Evolutionary conservation across 1,140 invertebrate genomes (phyloP), one percentile per base, ranked within the genome.

Genomic region (Leptinotarsa lineolata): DNA sequence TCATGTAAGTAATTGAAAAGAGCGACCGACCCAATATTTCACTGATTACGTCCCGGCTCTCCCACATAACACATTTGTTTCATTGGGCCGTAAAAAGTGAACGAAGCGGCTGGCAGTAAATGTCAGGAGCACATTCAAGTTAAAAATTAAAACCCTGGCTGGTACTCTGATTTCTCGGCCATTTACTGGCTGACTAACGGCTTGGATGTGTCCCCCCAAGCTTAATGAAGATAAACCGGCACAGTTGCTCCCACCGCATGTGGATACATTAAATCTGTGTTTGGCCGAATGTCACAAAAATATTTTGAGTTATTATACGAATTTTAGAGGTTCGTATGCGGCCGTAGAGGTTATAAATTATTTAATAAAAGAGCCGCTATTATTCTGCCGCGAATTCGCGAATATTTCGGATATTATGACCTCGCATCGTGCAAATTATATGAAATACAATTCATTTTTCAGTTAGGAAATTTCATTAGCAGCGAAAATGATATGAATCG

Each of bases 191-290:
- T 81, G 80, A 81, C 78, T 79, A 80, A 81, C 80, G 79, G 76
- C 76, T 73, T 68, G 74, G 73, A 74, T 69, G 69, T 70, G 70
- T 72, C 75, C 75, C 72, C 74, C 72, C 68, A 61, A 71, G 68
- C 77, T 70, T 78, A 81, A 80, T 81, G 80, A 81, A 81, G 79
- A 81, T 80, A 80, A 78, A 81, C 78, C 61, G 73, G 46, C 74
- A 68, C 80, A 76, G 77, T 80, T 79, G 78, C 76, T 77, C 77
- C 74, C 72, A 80, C 79, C 79, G 77, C 80, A 81, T 79, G 79
- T 81, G 80, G 72, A 81, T 79, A 81, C 80, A 81, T 80, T 81
- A 78, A 81, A 81, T 81, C 80, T 78, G 78, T 77, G 75, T 78
- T 74, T 77, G 79, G 74, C 68, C 72, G 68, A 68, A 75, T 78